Conservation (phyloP, 2,113 vertebrate species). For the Monarcha castaneiventris region DNA sequence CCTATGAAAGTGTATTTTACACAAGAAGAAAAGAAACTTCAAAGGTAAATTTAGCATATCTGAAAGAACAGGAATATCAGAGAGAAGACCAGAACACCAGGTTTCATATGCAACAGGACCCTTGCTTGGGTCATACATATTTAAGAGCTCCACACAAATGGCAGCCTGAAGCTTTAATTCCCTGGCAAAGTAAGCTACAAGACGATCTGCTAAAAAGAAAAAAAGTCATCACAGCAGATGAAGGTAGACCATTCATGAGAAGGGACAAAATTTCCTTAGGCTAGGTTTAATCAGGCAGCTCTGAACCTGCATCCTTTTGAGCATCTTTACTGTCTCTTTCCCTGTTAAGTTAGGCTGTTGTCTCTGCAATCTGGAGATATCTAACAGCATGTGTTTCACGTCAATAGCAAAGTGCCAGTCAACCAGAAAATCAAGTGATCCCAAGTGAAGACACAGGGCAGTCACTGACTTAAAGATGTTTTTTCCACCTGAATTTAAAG, state of each 20-base stretch:
- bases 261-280: neutral
- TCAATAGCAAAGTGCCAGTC: neutral
- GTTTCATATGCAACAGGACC: neutral
- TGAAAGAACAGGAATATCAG: neutral
- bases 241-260: neutral
- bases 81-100: neutral
- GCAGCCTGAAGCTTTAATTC: conserved; percentile 1
- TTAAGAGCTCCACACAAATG: conserved; percentile 8
- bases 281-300: neutral
- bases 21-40: neutral
- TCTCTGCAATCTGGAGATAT: neutral
- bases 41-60: neutral
- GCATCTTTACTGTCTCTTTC: neutral
- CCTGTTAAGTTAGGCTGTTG: neutral
- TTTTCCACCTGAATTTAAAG: neutral
- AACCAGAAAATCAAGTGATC: neutral
- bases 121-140: conserved; percentile 26
- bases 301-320: neutral
- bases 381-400: neutral
- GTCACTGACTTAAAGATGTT: neutral
- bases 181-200: neutral
- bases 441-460: neutral
- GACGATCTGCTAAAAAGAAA: neutral
- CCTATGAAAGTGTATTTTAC: neutral
- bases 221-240: neutral